phyloP scores from a whole-genome alignment of 2,888 invertebrate genomes.

The Didymodactylos carnosus region DNA sequence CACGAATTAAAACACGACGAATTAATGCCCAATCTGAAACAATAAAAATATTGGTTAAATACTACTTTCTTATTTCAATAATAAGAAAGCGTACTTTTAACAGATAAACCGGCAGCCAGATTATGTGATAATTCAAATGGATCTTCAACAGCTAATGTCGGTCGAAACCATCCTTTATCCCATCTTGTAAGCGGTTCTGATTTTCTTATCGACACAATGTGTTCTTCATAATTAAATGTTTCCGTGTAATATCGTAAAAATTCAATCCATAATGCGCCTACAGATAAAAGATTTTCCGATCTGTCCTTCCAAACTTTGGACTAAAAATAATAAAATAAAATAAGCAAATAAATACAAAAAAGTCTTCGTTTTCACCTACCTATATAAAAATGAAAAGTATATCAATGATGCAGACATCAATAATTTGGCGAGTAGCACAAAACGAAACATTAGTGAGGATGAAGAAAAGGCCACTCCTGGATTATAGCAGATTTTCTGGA shows the following conservation, averaged over 20 bases:
- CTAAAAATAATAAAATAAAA: conserved; percentile 17
- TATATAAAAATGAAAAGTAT: too few relatives aligned
- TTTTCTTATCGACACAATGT: conserved; percentile 39
- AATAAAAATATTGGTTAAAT: not conserved
- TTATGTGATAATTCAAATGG: conserved; percentile 44
- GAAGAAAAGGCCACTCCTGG: too few relatives aligned
- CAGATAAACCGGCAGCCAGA: conserved; percentile 39
- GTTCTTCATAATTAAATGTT: conserved; percentile 37
- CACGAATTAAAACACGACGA: not conserved
- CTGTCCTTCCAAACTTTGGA: conserved; percentile 33
- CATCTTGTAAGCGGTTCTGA: conserved; percentile 35
- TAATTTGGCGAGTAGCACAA: too few relatives aligned
- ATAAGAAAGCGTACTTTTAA: conserved; percentile 36
- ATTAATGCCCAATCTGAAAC: not conserved
- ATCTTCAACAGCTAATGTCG: conserved; percentile 43
- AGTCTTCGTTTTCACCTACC: not conserved
- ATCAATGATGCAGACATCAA: too few relatives aligned
- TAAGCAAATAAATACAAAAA: not conserved
- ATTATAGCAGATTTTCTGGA: too few relatives aligned
- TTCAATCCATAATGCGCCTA: conserved; percentile 39
- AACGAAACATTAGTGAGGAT: too few relatives aligned
- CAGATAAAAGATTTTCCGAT: conserved; percentile 34
- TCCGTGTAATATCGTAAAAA: conserved; percentile 41
- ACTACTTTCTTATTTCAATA: not conserved
- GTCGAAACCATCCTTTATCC: conserved; percentile 41